A percentile compares a stretch with the other conserved stretches of the same genome.
Conservation (phyloP, 1,140 invertebrate species). For the Halyomorpha halys region DNA sequence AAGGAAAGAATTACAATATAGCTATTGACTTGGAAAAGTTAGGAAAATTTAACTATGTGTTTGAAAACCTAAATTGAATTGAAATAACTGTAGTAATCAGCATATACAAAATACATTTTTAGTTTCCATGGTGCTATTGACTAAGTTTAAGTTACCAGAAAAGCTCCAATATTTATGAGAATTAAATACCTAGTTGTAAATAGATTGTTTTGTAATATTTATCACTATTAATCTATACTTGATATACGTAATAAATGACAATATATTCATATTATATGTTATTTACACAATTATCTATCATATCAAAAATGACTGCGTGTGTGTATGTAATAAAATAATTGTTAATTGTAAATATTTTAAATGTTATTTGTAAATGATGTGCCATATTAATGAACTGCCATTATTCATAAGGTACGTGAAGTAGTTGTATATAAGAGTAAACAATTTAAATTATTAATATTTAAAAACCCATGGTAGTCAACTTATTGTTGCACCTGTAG, state of each 20-base stretch:
- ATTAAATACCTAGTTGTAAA: too few species aligned
- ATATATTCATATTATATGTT: conserved; percentile 6
- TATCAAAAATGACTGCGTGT: neutral
- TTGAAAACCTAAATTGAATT: too few species aligned
- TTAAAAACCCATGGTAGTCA: neutral
- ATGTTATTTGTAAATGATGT: conserved; percentile 3
- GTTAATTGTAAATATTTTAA: conserved; percentile 1
- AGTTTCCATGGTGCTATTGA: too few species aligned
- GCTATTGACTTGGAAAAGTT: too few species aligned
- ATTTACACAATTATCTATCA: neutral
- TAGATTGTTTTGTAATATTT: too few species aligned
- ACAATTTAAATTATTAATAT: neutral
- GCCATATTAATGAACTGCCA: conserved; percentile 8
- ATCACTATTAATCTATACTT: too few species aligned
- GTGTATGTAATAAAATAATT: conserved; percentile 2
- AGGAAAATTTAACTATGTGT: too few species aligned
- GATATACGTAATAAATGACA: conserved; percentile 3
- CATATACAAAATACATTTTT: too few species aligned
- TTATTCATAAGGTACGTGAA: neutral
- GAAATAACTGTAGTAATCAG: too few species aligned
- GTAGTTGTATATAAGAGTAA: neutral
- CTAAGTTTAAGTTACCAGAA: too few species aligned
- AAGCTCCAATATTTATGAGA: too few species aligned
- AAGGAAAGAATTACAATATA: too few species aligned
- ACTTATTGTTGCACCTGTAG: neutral